Percentiles rank a stretch among this genome's conserved stretches.
phyloP scores from a whole-genome alignment of 2,888 invertebrate genomes.

The Operophtera brumata region DNA sequence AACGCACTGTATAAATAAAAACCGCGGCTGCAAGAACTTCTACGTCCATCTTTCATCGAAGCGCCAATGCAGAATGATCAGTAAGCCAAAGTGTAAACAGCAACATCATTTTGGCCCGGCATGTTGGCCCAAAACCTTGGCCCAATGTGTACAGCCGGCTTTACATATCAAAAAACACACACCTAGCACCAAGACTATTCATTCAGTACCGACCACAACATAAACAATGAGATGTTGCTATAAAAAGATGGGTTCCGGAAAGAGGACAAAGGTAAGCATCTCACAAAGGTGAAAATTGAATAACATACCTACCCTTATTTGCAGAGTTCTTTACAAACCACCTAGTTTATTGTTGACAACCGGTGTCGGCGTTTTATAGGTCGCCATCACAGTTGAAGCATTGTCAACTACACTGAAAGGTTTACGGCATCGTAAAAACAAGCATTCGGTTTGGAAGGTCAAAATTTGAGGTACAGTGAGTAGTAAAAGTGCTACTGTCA shows the following conservation, averaged over 20 bases:
- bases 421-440: conserved; percentile 65
- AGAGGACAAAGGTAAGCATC: conserved; percentile 5
- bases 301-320: conserved; percentile 32
- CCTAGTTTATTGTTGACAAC: conserved; percentile 57
- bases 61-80: no score
- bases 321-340: conserved; percentile 26
- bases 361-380: conserved; percentile 57
- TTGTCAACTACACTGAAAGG: conserved; percentile 59
- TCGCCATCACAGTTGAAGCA: conserved; percentile 51
- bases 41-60: no score
- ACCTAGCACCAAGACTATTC: no score
- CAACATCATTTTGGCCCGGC: no score
- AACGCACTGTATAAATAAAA: no score
- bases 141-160: no score
- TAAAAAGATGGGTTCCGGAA: conserved; percentile 4
- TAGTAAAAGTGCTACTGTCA: conserved; percentile 1
- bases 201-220: neutral
- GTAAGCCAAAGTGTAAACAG: no score
- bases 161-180: no score
- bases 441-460: conserved; percentile 52
- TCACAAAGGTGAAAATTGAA: conserved; percentile 19
- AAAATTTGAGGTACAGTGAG: conserved; percentile 39
- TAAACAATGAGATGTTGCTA: neutral
- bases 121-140: no score
- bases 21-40: no score